These are phyloP conservation scores for Hetaerina titia DNA, from an alignment of 2,888 invertebrate genomes.

Conservation along the genomic window DNA sequence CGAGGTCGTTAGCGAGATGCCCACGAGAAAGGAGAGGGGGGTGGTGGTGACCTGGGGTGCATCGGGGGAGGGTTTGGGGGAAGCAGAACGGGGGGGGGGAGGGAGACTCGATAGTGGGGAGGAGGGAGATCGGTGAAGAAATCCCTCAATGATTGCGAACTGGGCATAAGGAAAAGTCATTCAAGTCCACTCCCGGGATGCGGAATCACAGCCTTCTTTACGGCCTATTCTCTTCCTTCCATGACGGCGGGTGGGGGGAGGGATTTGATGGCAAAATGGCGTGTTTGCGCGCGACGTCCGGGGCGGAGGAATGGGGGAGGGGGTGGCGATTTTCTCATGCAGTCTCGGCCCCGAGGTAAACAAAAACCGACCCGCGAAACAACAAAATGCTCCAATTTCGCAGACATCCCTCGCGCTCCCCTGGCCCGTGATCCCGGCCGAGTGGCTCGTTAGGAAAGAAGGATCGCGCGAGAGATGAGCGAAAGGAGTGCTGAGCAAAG, in stretches of 20 bases:
- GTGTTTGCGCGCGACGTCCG: neutral
- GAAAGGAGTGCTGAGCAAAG: neutral
- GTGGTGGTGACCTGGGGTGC: neutral
- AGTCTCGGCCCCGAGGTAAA: neutral
- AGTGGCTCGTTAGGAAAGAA: neutral
- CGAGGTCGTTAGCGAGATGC: constrained; percentile 48
- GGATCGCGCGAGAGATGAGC: neutral
- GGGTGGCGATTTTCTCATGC: neutral
- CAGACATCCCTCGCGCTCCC: too few species aligned
- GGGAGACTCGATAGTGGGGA: neutral
- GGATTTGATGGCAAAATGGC: neutral
- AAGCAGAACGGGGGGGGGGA: neutral
- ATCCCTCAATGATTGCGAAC: constrained; percentile 5
- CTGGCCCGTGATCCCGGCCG: too few species aligned
- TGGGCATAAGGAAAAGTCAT: constrained; percentile 12
- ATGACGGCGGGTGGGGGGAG: neutral
- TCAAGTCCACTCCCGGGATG: neutral
- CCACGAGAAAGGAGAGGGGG: neutral
- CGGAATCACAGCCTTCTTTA: constrained; percentile 19
- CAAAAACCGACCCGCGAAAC: neutral
- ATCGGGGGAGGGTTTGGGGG: neutral
- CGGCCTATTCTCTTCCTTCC: constrained; percentile 18
- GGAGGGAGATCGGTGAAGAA: neutral
- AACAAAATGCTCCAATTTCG: neutral
- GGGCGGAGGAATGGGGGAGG: neutral